Evolutionary conservation across 2,888 invertebrate species (phyloP), one percentile per base, ranked within the genome.

Genomic region (Tanypteryx hageni): DNA sequence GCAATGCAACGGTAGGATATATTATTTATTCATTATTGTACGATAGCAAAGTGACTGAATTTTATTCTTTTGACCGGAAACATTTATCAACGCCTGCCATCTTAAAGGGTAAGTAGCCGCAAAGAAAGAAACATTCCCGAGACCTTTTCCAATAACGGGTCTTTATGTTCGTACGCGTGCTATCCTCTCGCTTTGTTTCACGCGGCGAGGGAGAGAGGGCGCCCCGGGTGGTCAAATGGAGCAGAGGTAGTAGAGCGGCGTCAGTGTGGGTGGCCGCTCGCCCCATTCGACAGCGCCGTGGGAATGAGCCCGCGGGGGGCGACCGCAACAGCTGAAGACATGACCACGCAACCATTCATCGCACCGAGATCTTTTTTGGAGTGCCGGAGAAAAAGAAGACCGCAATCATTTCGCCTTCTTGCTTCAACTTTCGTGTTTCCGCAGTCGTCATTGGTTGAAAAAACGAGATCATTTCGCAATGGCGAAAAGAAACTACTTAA

Each of bases 111-210:
- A 64, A 64, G 14, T 64, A 27, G 76, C 4, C n/a, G 18, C 68
- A 68, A 10, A 68, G 68, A 68, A 68, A 68, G 68, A 68, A n/a
- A 68, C n/a, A 9, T 68, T 68, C n/a, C 22, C n/a, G 68, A n/a
- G n/a, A 22, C 76, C 22, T 76, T 76, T 76, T 76, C 76, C 76
- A 76, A 68, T 64, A 68, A 22, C 14, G 14, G n/a, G 11, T 22
- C 22, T 68, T n/a, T 18, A n/a, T 27, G 22, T 76, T 27, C 22
- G 76, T 76, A 76, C 76, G 76, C 76, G 22, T 68, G 68, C 68
- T 68, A 68, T 76, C 27, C 27, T 76, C 76, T 76, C 27, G 76
- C 76, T 76, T 76, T 76, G 76, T 76, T 76, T 76, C 76, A 76
- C 76, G 76, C 27, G 76, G 68, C 68, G 68, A 68, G 22, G 68